Percentiles rank a stretch among this genome's conserved stretches.
Evolutionary conservation across 2,797 vertebrate species (phyloP).

Genomic region (Rallus crepitans): DNA sequence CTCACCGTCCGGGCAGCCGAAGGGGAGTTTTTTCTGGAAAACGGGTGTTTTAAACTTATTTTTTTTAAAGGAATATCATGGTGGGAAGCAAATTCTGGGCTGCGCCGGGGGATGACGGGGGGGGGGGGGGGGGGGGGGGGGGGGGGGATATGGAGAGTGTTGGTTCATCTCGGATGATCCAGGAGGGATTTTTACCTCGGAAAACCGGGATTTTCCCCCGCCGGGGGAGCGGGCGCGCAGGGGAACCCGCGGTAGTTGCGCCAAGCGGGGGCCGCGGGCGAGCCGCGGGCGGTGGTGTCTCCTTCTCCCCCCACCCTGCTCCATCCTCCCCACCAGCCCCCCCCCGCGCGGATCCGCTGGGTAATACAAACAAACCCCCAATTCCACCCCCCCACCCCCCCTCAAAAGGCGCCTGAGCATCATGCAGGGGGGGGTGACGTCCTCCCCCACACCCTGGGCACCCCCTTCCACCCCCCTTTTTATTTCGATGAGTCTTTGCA

Average conservation of each 20-base stretch:
- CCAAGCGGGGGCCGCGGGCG: not conserved
- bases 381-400: not conserved
- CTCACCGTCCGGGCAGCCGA: not conserved
- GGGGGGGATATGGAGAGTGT: too few species aligned
- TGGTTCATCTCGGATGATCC: not conserved
- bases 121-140: too few species aligned
- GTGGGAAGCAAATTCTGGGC: not conserved
- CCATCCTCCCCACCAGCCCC: not conserved
- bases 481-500: accelerated
- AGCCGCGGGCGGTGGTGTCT: not conserved
- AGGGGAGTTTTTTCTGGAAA: not conserved
- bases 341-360: too few species aligned
- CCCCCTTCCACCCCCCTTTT: not conserved
- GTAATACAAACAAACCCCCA: not conserved
- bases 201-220: not conserved
- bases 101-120: not conserved
- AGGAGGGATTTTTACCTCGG: not conserved
- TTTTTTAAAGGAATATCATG: not conserved
- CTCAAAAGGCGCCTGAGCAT: not conserved
- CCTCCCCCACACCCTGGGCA: not conserved
- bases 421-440: too few species aligned
- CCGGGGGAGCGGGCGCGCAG: not conserved
- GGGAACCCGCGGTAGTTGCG: not conserved
- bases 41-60: not conserved
- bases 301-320: too few species aligned